These are phyloP conservation scores for Phrixothrix hirtus DNA, from an alignment of 2,888 invertebrate genomes.

Conservation along the genomic window DNA sequence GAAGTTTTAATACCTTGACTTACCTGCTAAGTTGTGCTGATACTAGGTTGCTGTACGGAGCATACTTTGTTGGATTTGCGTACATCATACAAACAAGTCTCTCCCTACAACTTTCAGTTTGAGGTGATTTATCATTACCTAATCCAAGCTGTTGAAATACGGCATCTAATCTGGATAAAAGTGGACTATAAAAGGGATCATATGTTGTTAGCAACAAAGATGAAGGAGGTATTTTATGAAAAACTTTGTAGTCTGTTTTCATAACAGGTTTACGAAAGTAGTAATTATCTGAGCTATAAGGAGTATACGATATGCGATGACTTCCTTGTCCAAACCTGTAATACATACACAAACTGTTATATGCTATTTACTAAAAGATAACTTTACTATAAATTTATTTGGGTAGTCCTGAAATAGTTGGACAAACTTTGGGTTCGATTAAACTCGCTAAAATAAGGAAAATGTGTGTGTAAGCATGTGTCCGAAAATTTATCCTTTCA, in stretches of 20 bases:
- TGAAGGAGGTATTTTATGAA: conserved; percentile 84
- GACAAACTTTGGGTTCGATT: not conserved
- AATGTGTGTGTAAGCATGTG: too few species aligned
- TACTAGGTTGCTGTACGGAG: conserved; percentile 85
- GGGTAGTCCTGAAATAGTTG: too few species aligned
- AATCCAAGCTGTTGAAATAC: conserved; percentile 77
- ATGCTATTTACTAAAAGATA: not conserved
- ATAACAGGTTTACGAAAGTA: conserved; percentile 63
- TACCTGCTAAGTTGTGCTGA: conserved; percentile 87
- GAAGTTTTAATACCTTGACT: too few species aligned
- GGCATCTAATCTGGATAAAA: conserved; percentile 80
- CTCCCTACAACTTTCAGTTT: conserved; percentile 75
- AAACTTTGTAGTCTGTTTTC: conserved; percentile 75
- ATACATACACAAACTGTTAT: not conserved
- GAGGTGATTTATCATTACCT: conserved; percentile 57
- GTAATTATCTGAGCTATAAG: conserved; percentile 64
- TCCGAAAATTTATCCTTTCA: too few species aligned
- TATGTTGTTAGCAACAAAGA: conserved; percentile 82
- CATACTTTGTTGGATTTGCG: conserved; percentile 83
- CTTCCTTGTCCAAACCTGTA: conserved; percentile 25
- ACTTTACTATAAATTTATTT: too few species aligned
- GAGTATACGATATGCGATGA: conserved; percentile 62
- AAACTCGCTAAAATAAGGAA: too few species aligned
- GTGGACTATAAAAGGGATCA: conserved; percentile 88
- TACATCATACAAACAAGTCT: conserved; percentile 88